Evolutionary conservation across 2,113 vertebrate genomes (phyloP).

Genomic region (Lasiurus borealis): DNA sequence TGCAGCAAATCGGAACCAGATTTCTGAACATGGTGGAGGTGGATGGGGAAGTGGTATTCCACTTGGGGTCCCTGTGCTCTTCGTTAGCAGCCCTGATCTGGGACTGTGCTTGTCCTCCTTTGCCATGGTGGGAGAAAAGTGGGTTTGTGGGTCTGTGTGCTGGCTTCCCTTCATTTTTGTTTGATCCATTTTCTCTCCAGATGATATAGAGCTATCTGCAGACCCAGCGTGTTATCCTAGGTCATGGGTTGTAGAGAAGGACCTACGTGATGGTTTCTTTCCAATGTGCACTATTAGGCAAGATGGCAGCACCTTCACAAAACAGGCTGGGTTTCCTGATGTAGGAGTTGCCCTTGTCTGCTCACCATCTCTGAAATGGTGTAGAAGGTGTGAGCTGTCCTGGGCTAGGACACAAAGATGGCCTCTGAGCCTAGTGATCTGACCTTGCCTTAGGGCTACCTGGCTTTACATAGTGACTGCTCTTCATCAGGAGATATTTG

Average conservation of each 20-base stretch:
- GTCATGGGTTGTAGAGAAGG: neutral
- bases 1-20: constrained; percentile 73
- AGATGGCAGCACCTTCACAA: neutral
- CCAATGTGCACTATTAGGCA: neutral
- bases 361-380: neutral
- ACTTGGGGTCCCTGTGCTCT: neutral
- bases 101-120: neutral
- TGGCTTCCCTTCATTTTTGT: constrained; percentile 2
- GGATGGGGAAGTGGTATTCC: neutral
- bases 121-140: neutral
- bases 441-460: neutral
- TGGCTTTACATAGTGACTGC: no score
- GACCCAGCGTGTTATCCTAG: neutral
- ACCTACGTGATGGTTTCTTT: neutral
- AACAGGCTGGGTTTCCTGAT: neutral
- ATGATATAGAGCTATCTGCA: neutral
- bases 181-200: neutral
- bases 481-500: neutral
- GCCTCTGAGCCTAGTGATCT: neutral
- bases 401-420: neutral
- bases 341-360: neutral
- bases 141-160: neutral
- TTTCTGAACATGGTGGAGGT: constrained; percentile 19
- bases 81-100: neutral
- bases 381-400: neutral